phyloP scores from a whole-genome alignment of 2,888 invertebrate species.

The Horisme vitalbata region DNA sequence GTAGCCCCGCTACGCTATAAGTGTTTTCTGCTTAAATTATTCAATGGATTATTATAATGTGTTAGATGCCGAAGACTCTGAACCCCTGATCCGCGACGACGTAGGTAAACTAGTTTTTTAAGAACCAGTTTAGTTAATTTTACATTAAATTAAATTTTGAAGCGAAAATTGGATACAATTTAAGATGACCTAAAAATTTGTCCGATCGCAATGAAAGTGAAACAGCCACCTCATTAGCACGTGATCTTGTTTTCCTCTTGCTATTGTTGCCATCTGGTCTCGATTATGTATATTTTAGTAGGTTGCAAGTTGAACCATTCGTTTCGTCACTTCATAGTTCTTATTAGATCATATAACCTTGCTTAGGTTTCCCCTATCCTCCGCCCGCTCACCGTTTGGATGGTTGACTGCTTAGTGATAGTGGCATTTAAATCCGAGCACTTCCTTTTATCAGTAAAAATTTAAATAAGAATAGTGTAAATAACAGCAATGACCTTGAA shows the following conservation, averaged over 20 bases:
- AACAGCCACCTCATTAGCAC: conserved; percentile 33
- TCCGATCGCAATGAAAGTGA: conserved; percentile 19
- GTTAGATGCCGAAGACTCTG: conserved; percentile 41
- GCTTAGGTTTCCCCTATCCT: no score
- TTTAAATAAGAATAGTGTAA: no score
- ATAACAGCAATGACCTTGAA: no score
- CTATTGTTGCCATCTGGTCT: neutral
- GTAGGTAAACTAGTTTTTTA: conserved; percentile 48
- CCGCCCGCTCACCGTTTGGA: no score
- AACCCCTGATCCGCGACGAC: conserved; percentile 47
- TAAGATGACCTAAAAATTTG: neutral
- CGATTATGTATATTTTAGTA: conserved; percentile 16
- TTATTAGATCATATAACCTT: no score
- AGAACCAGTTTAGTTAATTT: neutral
- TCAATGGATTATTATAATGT: conserved; percentile 32
- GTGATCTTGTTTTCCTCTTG: conserved; percentile 35
- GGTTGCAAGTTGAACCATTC: no score
- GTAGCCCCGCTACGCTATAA: conserved; percentile 1
- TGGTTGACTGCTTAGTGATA: no score
- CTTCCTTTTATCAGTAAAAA: no score
- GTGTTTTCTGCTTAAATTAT: conserved; percentile 29
- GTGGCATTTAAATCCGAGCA: no score
- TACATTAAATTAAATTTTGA: neutral
- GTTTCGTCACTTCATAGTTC: no score
- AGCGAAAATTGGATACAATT: neutral